These are phyloP conservation scores for Colius striatus DNA, from an alignment of 2,113 vertebrate species.

Conservation along the genomic window DNA sequence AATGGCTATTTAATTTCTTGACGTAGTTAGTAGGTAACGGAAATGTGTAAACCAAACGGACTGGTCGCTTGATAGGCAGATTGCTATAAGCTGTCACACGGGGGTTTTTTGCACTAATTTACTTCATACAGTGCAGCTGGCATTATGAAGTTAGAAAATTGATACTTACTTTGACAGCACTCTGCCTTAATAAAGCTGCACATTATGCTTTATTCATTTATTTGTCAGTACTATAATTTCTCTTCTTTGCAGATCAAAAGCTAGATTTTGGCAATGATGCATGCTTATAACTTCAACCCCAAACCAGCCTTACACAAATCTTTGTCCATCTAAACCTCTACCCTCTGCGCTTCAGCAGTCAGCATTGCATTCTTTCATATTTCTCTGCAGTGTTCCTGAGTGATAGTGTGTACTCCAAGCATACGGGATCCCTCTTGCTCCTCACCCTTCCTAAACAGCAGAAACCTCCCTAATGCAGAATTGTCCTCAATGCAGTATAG, in stretches of 20 bases:
- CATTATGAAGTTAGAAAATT: not conserved
- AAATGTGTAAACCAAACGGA: not conserved
- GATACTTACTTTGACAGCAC: not conserved
- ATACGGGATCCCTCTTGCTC: not conserved
- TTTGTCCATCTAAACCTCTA: not conserved
- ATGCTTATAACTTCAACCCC: not conserved
- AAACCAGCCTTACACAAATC: not conserved
- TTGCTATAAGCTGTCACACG: not conserved
- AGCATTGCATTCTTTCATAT: not conserved
- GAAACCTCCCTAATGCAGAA: not conserved
- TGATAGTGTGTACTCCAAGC: not conserved
- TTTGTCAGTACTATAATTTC: not conserved
- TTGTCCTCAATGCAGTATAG: not conserved
- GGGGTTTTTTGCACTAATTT: not conserved
- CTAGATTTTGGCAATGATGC: not conserved
- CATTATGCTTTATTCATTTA: not conserved
- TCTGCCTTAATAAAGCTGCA: not conserved
- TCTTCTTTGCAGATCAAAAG: not conserved
- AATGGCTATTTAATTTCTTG: not conserved
- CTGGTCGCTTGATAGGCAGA: not conserved
- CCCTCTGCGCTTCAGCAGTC: not conserved
- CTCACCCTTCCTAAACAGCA: not conserved
- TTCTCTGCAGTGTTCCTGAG: not conserved
- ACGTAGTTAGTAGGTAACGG: not conserved
- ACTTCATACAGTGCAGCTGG: not conserved